phyloP scores from a whole-genome alignment of 2,888 invertebrate species.

The Drosophila neonasuta region DNA sequence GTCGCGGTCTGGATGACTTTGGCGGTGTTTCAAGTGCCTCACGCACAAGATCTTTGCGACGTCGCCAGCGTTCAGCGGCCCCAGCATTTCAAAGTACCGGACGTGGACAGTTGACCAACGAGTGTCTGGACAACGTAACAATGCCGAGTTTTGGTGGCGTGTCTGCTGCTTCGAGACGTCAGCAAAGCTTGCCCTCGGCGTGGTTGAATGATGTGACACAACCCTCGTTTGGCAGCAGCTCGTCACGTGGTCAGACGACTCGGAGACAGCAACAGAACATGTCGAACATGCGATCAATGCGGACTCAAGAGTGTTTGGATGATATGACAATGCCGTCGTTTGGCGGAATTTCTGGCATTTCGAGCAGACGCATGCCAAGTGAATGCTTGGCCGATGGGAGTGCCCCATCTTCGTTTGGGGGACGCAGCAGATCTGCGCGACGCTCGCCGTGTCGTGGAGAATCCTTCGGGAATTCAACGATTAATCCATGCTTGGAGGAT shows the following conservation, averaged over 20 bases:
- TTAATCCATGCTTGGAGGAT: conserved; percentile 20
- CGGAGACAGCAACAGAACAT: not conserved
- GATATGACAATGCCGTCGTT: conserved; percentile 25
- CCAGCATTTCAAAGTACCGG: too few relatives aligned
- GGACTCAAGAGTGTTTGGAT: conserved; percentile 2
- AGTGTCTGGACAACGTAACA: conserved; percentile 9
- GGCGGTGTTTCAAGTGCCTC: conserved; percentile 8
- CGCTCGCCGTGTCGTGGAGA: not conserved
- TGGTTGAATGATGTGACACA: conserved; percentile 30
- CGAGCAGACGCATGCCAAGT: conserved; percentile 6
- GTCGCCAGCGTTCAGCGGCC: too few relatives aligned
- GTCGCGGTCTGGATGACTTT: conserved; percentile 21
- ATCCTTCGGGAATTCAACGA: too few relatives aligned
- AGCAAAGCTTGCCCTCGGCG: conserved; percentile 2
- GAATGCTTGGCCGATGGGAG: not conserved
- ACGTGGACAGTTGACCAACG: not conserved
- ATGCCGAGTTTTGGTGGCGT: not conserved
- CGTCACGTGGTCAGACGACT: not conserved
- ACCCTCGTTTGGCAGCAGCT: conserved; percentile 21
- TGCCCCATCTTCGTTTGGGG: not conserved
- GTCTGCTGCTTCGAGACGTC: not conserved
- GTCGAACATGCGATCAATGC: not conserved
- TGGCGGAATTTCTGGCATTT: conserved; percentile 16
- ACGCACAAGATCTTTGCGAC: too few relatives aligned
- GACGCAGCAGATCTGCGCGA: too few relatives aligned